Evolutionary conservation across 2,797 vertebrate species (phyloP).

Genomic region (Anas georgica): DNA sequence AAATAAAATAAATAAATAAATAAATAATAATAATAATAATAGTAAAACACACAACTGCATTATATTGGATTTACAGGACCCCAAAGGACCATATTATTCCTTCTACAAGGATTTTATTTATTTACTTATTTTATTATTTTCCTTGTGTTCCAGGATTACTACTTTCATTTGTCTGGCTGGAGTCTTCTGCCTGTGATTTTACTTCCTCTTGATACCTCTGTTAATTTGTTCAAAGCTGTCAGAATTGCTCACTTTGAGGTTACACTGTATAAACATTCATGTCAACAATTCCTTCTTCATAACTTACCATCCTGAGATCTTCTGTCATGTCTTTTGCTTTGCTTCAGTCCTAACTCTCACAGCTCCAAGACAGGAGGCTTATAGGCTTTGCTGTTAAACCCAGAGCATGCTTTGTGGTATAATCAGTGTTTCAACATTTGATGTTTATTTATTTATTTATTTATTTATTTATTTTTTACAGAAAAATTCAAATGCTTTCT

Average conservation of each 20-base stretch:
- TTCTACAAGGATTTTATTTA: not conserved
- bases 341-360: not conserved
- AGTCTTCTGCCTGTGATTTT: not conserved
- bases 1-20: not conserved
- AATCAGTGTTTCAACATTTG: not conserved
- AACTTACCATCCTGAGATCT: not conserved
- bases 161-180: not conserved
- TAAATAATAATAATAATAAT: too few relatives aligned
- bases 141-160: not conserved
- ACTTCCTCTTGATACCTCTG: not conserved
- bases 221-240: not conserved
- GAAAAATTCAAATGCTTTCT: not conserved
- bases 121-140: not conserved
- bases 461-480: too few relatives aligned
- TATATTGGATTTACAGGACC: not conserved
- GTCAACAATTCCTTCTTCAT: not conserved
- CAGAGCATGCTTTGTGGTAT: not conserved
- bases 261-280: not conserved
- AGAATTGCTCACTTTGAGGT: not conserved
- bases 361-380: not conserved
- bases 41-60: not conserved
- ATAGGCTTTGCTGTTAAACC: not conserved
- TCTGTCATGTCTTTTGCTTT: not conserved
- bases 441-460: not conserved
- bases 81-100: not conserved